Evolutionary conservation across 2,888 invertebrate genomes (phyloP), one percentile per base, ranked within the genome.

Genomic region (Synergus itoensis): DNA sequence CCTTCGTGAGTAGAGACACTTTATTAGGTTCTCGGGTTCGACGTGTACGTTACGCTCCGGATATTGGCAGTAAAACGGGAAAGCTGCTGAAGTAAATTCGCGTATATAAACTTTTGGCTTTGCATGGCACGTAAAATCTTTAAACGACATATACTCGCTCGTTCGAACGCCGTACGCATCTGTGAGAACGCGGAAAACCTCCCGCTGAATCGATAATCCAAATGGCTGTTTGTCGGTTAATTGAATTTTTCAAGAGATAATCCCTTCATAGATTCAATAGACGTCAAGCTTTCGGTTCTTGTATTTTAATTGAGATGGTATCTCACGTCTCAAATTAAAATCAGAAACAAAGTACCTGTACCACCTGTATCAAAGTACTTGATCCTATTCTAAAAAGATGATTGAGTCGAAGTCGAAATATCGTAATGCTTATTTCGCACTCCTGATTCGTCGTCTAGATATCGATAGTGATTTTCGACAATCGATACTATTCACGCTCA

Each of bases 61-160:
- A 73, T 73, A 73, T 73, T 73, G 73, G 73, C 73, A 73, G 53
- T 73, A 73, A 73, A 73, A 73, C 73, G 73, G 73, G 53, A 73
- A 73, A 73, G 73, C 73, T 73, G 73, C 48, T 36, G n/a, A 73
- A 73, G 53, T 73, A 73, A 73, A 73, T 73, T 73, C 73, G 53
- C 53, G 40, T 73, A 40, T 73, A 73, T 73, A 53, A 73, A 73
- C 11, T 73, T 73, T 73, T 73, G 73, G 53, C 73, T 73, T 73
- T 73, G 73, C 53, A 28, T 73, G 48, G 73, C 73, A 73, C 73
- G 73, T 73, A 73, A 73, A 73, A 73, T 73, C 53, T 53, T 73
- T 53, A 53, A 53, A 53, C 12, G 73, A 73, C 69, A 69, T 48
- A 69, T 48, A 69, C n/a, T 69, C 48, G 69, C 73, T 73, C 73